Conservation (phyloP, 53 echinoderm and acorn worm species). For the Echinometra lucunter region DNA sequence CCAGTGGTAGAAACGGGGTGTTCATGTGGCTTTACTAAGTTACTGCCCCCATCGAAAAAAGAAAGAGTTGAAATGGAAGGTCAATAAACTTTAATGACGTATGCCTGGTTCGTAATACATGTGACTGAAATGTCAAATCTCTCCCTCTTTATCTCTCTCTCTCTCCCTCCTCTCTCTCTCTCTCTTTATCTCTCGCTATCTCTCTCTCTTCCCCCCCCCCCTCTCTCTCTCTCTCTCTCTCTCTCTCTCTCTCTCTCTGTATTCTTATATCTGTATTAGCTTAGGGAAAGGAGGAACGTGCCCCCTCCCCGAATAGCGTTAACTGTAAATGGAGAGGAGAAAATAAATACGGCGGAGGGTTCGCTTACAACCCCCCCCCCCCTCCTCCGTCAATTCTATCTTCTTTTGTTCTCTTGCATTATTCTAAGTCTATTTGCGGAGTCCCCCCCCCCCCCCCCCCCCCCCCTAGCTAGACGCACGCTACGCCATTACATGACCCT, state of each 20-base stretch:
- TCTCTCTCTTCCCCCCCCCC: background rate
- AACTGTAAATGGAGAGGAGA: no score
- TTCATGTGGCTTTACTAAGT: background rate
- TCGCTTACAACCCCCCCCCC: background rate
- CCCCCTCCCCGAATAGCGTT: background rate
- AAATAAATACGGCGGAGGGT: background rate
- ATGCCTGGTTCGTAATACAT: background rate
- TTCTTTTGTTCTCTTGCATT: no score
- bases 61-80: background rate
- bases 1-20: background rate
- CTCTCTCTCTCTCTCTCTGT: background rate
- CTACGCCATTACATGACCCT: background rate
- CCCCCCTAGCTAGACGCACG: no score
- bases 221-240: background rate
- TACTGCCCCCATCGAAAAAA: background rate
- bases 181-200: background rate
- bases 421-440: no score
- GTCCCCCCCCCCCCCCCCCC: no score
- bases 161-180: background rate
- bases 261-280: no score
- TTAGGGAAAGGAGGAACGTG: no score
- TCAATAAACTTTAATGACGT: background rate
- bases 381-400: no score
- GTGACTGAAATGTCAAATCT: background rate
- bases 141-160: background rate